Evolutionary conservation across 2,113 vertebrate species (phyloP), one percentile per base, ranked within the genome.

Genomic region (Cynopterus brachyotis): DNA sequence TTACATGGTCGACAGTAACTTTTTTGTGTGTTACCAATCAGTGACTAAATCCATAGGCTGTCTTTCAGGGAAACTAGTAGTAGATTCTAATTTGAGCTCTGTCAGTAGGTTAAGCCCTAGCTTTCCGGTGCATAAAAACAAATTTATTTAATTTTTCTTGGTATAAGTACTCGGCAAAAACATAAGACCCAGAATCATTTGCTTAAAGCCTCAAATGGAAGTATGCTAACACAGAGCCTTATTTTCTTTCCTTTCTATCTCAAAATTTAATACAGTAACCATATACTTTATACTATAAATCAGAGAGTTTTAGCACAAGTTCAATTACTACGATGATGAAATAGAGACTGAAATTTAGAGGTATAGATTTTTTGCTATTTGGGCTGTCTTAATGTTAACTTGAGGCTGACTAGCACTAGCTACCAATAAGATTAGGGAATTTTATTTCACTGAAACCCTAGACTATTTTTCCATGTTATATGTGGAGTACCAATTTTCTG

Each of bases 391-490:
- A 30, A 30, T 70, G 13, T 92, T 93, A 81, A 81, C 37, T 47
- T 88, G 50, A 55, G 4, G 47, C 16, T n/a, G 92, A 45, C 17
- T 73, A 62, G 28, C 1, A 35, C 35, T 30, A 93, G 16, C 4
- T 95, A 57, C 19, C 70, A 79, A 59, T 79, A 78, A 79, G 95
- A 92, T 85, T 26, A 84, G 32, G 79, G 75, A 4, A 89, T 79
- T 97, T 92, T 86, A 12, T 97, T 96, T 94, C 57, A 92, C 89
- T 73, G 89, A 97, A 85, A 93, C 9, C 13, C 81, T 91, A 60
- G 50, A 0, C 42, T 96, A 28, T 80, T 91, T 96, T 79, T 35
- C 78, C 1, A 8, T 78, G 22, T 92, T 95, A 26, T 94, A 96
- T 73, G 81, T 93, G 26, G 26, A 93, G 32, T 24, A 24, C 9